A percentile compares a stretch with the other conserved stretches of the same genome.
Conservation (phyloP, 53 echinoderm and acorn worm genomes). For the Temnopleurus reevesii region DNA sequence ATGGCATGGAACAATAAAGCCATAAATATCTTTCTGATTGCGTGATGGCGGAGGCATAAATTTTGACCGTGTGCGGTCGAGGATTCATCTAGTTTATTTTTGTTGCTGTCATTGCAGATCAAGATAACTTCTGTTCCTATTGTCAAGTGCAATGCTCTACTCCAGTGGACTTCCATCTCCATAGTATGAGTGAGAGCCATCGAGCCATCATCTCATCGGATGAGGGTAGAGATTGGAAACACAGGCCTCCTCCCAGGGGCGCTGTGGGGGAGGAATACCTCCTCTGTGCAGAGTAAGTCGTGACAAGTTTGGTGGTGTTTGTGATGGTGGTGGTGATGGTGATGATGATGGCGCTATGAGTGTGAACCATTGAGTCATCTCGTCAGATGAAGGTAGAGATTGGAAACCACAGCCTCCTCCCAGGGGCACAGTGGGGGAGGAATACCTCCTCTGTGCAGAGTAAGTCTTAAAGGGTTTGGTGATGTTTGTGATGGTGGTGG, state of each 20-base stretch:
- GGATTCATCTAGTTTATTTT: neutral
- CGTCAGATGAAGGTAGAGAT: constrained; percentile 94
- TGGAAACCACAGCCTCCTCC: constrained; percentile 96
- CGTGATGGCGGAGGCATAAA: no score
- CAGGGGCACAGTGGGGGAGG: constrained; percentile 89
- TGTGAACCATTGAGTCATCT: constrained; percentile 92
- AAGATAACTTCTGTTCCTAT: constrained; percentile 84
- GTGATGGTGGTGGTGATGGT: no score
- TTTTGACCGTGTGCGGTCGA: no score
- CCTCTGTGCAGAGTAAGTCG: constrained; percentile 91
- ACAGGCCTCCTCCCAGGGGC: constrained; percentile 93
- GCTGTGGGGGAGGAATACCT: constrained; percentile 92
- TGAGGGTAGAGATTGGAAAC: constrained; percentile 94
- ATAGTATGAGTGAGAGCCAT: constrained; percentile 92
- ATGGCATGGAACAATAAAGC: no score
- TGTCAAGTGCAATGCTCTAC: constrained; percentile 95
- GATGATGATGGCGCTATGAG: no score
- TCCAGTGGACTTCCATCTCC: constrained; percentile 88
- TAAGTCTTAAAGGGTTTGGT: constrained; percentile 42
- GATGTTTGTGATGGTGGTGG: neutral
- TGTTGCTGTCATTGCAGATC: constrained; percentile 33
- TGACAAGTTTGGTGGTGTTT: neutral
- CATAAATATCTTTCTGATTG: no score
- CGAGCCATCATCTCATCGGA: constrained; percentile 96
- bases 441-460: constrained; percentile 93